Evolutionary conservation across 2,888 invertebrate species (phyloP).

Genomic region (Sphecodes monilicornis): DNA sequence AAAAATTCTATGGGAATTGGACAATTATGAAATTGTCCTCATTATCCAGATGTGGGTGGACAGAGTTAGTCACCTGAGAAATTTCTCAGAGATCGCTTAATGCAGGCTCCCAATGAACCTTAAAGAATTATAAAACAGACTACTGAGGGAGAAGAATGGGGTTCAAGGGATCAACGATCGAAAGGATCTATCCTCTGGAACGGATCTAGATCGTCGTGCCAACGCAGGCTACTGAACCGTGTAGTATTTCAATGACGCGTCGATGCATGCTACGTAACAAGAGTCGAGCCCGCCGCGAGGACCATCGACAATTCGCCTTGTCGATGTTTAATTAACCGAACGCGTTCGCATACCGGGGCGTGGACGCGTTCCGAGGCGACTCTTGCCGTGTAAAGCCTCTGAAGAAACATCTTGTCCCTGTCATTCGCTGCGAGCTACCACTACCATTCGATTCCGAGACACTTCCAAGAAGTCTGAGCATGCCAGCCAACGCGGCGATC

Average conservation of each 20-base stretch:
- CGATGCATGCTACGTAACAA: slow-evolving; percentile 35
- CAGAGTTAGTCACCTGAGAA: too few species aligned
- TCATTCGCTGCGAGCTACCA: not conserved
- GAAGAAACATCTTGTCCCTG: slow-evolving; percentile 17
- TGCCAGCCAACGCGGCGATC: not conserved
- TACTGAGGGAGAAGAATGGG: not conserved
- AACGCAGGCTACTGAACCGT: slow-evolving; percentile 57
- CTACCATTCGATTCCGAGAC: not conserved
- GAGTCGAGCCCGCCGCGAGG: slow-evolving; percentile 32
- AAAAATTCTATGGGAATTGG: too few species aligned
- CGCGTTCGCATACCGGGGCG: slow-evolving; percentile 50
- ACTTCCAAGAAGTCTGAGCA: not conserved
- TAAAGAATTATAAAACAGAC: too few species aligned
- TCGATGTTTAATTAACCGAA: slow-evolving; percentile 62
- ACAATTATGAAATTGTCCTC: too few species aligned
- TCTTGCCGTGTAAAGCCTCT: not conserved
- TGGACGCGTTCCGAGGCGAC: slow-evolving; percentile 26
- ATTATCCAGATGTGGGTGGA: too few species aligned
- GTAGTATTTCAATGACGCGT: slow-evolving; percentile 51
- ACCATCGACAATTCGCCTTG: slow-evolving; percentile 57
- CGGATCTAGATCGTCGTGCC: slow-evolving; percentile 59
- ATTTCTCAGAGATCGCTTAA: too few species aligned
- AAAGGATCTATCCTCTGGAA: slow-evolving; percentile 43
- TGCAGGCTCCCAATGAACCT: too few species aligned
- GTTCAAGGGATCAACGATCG: slow-evolving; percentile 33